phyloP scores from a whole-genome alignment of 2,888 invertebrate genomes.

The Crioceris asparagi region DNA sequence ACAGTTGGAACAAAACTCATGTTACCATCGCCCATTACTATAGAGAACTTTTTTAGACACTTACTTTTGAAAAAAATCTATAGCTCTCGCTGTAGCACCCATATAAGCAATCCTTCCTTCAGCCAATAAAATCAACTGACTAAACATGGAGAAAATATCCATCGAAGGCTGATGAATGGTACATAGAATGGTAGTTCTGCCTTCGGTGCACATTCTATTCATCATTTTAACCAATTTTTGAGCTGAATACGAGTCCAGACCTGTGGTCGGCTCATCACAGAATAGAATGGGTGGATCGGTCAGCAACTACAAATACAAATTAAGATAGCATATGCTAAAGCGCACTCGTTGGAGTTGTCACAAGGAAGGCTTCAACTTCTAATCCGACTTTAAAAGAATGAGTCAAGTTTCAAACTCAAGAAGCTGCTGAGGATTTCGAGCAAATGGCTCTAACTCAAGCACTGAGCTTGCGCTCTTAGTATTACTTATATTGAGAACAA shows the following conservation, averaged over 20 bases:
- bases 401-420: conserved; percentile 10
- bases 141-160: conserved; percentile 74
- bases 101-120: conserved; percentile 81
- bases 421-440: conserved; percentile 6
- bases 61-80: conserved; percentile 60
- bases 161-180: conserved; percentile 94
- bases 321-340: no score
- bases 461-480: no score
- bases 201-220: conserved; percentile 57
- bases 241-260: conserved; percentile 86
- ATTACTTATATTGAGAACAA: no score
- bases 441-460: no score
- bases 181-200: conserved; percentile 81
- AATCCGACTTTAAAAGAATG: no score
- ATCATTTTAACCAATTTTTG: conserved; percentile 68
- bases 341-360: no score
- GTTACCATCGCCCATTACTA: no score
- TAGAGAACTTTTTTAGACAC: no score
- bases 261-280: conserved; percentile 94
- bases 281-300: conserved; percentile 88
- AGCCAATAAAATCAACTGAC: conserved; percentile 66
- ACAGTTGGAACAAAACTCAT: no score
- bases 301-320: no score
- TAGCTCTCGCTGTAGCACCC: conserved; percentile 56
- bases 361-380: no score